These are phyloP conservation scores for Mnemiopsis leidyi DNA, from an alignment of 37 sponge, comb jelly and placozoan species.

Conservation along the genomic window DNA sequence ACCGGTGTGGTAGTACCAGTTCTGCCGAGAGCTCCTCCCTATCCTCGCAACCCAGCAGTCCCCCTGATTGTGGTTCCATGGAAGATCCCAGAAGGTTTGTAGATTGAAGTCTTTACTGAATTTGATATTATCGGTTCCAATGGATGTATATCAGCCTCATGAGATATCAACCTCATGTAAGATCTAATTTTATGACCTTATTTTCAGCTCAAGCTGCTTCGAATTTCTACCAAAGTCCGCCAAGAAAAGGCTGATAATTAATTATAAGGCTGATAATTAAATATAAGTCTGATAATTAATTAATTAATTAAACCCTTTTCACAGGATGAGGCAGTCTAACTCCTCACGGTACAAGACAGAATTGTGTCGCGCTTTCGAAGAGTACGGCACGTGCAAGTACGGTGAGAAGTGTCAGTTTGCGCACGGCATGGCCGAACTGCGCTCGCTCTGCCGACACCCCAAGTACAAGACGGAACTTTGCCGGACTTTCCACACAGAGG, in stretches of 20 bases:
- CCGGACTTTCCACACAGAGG: conserved; percentile 88
- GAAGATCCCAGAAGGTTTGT: conserved; percentile 14
- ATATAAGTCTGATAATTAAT: not conserved
- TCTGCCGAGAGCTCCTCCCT: conserved; percentile 27
- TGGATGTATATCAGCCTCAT: no score
- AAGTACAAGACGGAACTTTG: conserved; percentile 97
- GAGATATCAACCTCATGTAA: not conserved
- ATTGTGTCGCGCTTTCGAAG: conserved; percentile 91
- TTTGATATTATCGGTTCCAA: no score
- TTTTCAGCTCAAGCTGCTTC: no score
- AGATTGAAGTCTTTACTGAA: not conserved
- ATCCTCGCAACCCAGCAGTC: conserved; percentile 1
- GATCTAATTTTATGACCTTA: not conserved
- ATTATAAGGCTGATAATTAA: no score
- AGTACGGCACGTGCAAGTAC: conserved; percentile 91
- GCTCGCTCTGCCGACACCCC: conserved; percentile 82
- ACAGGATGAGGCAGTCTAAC: conserved; percentile 35
- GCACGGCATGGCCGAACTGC: conserved; percentile 86
- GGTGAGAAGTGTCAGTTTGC: conserved; percentile 99
- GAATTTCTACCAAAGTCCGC: no score
- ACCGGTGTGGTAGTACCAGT: conserved; percentile 23
- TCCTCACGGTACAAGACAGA: conserved; percentile 96
- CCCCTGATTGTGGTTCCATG: not conserved
- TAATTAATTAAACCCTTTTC: no score
- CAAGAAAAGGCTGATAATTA: no score